These are phyloP conservation scores for Digitonthophagus gazella DNA, from an alignment of 2,888 invertebrate genomes.

Conservation along the genomic window DNA sequence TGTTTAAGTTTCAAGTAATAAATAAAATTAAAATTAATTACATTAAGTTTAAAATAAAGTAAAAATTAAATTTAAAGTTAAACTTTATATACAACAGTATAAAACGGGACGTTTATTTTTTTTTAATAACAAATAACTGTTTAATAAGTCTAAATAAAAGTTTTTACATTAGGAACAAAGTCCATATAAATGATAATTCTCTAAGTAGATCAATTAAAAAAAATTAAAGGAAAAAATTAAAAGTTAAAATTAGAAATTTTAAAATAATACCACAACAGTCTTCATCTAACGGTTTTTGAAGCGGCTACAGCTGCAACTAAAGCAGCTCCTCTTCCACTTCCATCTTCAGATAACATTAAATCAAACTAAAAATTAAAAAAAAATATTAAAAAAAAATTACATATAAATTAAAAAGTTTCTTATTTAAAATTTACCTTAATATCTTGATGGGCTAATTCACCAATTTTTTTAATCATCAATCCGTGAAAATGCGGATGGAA, in stretches of 20 bases:
- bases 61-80: too few relatives aligned
- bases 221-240: too few relatives aligned
- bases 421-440: slow-evolving; percentile 64
- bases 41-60: too few relatives aligned
- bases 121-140: too few relatives aligned
- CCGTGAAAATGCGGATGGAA: slow-evolving; percentile 97
- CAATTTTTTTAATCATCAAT: slow-evolving; percentile 88
- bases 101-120: too few relatives aligned
- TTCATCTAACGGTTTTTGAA: slow-evolving; percentile 6
- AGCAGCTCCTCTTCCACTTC: slow-evolving; percentile 95
- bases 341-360: slow-evolving; percentile 93
- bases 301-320: slow-evolving; percentile 92
- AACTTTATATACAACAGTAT: background rate
- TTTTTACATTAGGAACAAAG: background rate
- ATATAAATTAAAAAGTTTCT: background rate
- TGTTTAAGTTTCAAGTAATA: too few relatives aligned
- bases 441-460: slow-evolving; percentile 69
- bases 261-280: background rate
- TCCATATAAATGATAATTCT: background rate
- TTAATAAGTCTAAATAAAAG: background rate
- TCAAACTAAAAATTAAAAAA: slow-evolving; percentile 70
- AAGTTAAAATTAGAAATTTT: too few relatives aligned
- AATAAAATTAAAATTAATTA: too few relatives aligned
- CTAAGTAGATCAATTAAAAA: background rate
- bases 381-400: slow-evolving; percentile 9